These are phyloP conservation scores for Physella acuta DNA, from an alignment of 1,140 invertebrate species.

Conservation along the genomic window DNA sequence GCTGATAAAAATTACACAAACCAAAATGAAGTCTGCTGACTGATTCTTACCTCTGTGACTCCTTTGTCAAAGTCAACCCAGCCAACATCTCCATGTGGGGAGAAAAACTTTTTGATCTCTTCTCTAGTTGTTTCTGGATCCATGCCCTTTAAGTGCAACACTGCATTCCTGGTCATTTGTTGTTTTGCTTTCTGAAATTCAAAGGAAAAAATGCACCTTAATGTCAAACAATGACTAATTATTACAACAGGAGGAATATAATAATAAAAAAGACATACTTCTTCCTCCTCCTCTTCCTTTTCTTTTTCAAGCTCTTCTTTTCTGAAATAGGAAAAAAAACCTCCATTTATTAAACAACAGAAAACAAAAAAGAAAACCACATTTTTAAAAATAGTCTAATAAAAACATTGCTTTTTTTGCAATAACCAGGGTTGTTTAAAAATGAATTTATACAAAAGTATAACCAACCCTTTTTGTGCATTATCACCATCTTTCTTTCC, in stretches of 20 bases:
- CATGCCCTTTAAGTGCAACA: constrained; percentile 70
- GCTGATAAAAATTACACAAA: neutral
- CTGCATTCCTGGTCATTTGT: constrained; percentile 68
- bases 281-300: constrained; percentile 3
- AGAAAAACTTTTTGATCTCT: constrained; percentile 71
- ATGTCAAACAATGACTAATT: too few species aligned
- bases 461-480: neutral
- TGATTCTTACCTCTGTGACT: constrained; percentile 34
- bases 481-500: neutral
- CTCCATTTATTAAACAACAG: neutral
- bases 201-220: constrained; percentile 12
- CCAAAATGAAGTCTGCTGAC: too few species aligned
- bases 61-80: constrained; percentile 77
- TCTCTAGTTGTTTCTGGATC: constrained; percentile 69
- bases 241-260: too few species aligned
- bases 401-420: neutral
- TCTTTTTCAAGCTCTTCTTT: neutral
- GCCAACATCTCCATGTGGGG: constrained; percentile 68
- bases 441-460: neutral
- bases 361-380: neutral
- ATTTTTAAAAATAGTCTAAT: neutral
- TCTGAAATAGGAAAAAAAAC: constrained; percentile 1
- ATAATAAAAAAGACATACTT: constrained; percentile 2
- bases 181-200: constrained; percentile 37
- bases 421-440: neutral